Percentiles rank a stretch among this genome's conserved stretches.
These are phyloP conservation scores for Pseudocheirus occidentalis DNA, from an alignment of 2,797 vertebrate genomes.

Conservation along the genomic window DNA sequence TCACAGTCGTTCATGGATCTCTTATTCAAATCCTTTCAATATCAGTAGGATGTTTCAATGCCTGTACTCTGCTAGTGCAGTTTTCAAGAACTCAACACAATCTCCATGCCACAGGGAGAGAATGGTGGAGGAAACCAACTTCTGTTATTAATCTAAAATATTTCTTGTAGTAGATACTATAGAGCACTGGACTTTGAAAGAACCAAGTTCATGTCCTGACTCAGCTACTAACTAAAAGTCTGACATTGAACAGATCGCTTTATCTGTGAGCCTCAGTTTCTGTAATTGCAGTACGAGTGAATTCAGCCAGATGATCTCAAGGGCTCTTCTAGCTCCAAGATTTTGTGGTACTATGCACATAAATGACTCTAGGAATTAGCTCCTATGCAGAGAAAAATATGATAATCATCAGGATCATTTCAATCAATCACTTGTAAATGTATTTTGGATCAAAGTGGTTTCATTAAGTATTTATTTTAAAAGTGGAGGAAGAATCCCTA, in stretches of 20 bases:
- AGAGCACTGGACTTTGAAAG: neutral
- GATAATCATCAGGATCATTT: slow-evolving; percentile 28
- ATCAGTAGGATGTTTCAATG: neutral
- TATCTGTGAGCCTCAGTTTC: neutral
- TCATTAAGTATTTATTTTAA: slow-evolving; percentile 49
- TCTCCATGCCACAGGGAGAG: neutral
- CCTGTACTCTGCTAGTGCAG: neutral
- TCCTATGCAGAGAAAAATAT: neutral
- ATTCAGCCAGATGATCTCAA: neutral
- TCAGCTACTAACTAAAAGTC: neutral
- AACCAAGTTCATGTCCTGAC: neutral
- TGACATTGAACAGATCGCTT: neutral
- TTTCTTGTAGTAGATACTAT: neutral
- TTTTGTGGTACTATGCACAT: neutral
- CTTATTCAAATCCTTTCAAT: neutral
- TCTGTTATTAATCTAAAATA: neutral
- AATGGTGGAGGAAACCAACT: neutral
- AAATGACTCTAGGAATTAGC: neutral
- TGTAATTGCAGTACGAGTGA: neutral
- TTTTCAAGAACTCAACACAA: neutral
- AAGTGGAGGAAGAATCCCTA: slow-evolving; percentile 56
- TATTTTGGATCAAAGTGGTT: slow-evolving; percentile 50
- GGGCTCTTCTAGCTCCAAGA: neutral
- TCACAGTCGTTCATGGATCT: neutral
- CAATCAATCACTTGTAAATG: slow-evolving; percentile 54